Evolutionary conservation across 1,140 invertebrate genomes (phyloP).

Genomic region (Aricia agestis): DNA sequence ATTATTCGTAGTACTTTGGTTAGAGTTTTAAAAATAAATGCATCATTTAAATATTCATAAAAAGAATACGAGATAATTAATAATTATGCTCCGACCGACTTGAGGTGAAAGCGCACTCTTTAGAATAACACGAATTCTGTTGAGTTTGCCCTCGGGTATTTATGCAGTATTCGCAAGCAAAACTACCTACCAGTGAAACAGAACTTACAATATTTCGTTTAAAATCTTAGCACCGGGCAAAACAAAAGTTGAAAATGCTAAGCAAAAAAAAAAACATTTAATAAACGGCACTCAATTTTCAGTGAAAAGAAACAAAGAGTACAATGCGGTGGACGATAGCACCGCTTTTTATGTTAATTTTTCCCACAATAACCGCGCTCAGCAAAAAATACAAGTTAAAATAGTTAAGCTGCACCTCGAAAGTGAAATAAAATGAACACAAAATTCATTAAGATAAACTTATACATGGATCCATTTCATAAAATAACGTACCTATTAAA

Average conservation of each 20-base stretch:
- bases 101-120: too few species aligned
- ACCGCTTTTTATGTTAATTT: neutral
- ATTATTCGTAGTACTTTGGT: too few species aligned
- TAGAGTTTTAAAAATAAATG: too few species aligned
- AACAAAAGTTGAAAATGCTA: slow-evolving; percentile 1
- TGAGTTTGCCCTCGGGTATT: slow-evolving; percentile 6
- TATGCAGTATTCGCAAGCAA: neutral
- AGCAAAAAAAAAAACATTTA: neutral
- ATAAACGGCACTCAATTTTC: slow-evolving; percentile 4
- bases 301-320: slow-evolving; percentile 1
- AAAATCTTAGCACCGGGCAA: neutral
- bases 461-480: neutral
- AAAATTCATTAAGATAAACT: neutral
- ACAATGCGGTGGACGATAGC: neutral
- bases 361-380: neutral
- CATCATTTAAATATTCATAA: too few species aligned
- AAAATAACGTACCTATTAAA: neutral
- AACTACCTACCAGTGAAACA: neutral
- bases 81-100: too few species aligned
- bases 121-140: too few species aligned
- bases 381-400: neutral
- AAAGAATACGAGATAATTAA: too few species aligned
- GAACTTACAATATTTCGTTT: slow-evolving; percentile 4
- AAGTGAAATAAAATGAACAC: neutral
- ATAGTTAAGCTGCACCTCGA: neutral